Conservation (phyloP, 2,888 invertebrate genomes). For the Dicranocentrus wangi region DNA sequence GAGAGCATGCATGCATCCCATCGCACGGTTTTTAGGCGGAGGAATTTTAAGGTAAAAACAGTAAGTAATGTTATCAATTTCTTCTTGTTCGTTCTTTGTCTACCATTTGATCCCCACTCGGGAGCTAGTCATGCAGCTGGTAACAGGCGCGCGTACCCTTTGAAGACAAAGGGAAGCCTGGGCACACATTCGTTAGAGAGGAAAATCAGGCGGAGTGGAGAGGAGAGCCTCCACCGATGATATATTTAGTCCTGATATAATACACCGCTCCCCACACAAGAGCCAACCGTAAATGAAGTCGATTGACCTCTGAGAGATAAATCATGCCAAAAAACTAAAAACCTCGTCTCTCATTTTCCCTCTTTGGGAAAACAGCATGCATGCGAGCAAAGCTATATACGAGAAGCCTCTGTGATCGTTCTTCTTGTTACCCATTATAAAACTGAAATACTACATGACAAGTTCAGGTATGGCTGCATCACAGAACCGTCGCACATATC, state of each 20-base stretch:
- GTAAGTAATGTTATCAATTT: constrained; percentile 48
- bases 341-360: constrained; percentile 16
- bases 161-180: constrained; percentile 1
- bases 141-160: constrained; percentile 24
- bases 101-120: background rate
- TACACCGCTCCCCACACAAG: background rate
- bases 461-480: too few species aligned
- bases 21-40: background rate
- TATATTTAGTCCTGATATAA: background rate
- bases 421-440: too few species aligned
- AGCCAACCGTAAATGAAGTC: constrained; percentile 54
- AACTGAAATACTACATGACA: too few species aligned
- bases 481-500: too few species aligned
- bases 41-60: background rate
- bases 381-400: too few species aligned
- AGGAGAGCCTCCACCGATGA: background rate
- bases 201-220: background rate
- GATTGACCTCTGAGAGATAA: constrained; percentile 57
- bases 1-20: background rate
- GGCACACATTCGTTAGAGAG: background rate
- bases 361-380: background rate
- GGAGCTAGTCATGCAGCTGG: constrained; percentile 33
- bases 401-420: too few species aligned
- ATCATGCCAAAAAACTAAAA: constrained; percentile 45
- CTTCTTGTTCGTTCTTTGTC: constrained; percentile 21